Base-by-base conservation (phyloP, 2,113 vertebrate genomes). In the Misgurnus mizolepis region DNA sequence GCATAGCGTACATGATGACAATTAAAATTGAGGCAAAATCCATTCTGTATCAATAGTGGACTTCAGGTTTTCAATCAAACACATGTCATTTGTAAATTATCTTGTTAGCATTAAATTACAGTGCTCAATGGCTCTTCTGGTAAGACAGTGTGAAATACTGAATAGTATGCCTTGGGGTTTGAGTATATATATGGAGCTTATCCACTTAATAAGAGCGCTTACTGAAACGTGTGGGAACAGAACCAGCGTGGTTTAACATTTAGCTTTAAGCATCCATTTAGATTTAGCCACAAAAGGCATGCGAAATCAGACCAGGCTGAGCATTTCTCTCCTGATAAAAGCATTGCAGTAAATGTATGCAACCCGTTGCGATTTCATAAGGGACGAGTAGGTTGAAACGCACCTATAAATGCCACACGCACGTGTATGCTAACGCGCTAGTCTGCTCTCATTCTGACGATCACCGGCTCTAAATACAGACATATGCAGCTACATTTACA, bases 81-180 rank as follows among this genome's bases (percentile, higher is more conserved):
- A 73, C 7, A 8, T 78, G 78, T 77, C 3, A 83, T 73, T 53
- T 79, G 60, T 80, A 85, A 85, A 83, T 69, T 64, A 76, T 78
- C 73, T 41, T 66, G 34, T 78, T 78, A 83, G 53, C 78, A 74
- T 83, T 83, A 85, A 66, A 34, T 58, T 69, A 55, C 17, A 53
- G 40, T 68, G 50, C 71, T 80, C 47, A 40, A 60, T 78, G 68
- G 58, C 40, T 56, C 39, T 58, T 43, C 70, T 80, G 34, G 4
- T 82, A 70, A 50, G 53, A 58, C n/a, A 7, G 17, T 80, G 67
- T 78, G 58, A 72, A 83, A 80, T 58, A 78, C 45, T 43, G 68
- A 78, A 45, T 80, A 47, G 5, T 39, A 39, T 67, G 45, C 45
- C 77, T 81, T 66, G 45, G 70, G 66, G 71, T 74, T 53, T 56